Base-by-base conservation (phyloP, 2,797 vertebrate genomes). In the Enteromius trimaculatus region DNA sequence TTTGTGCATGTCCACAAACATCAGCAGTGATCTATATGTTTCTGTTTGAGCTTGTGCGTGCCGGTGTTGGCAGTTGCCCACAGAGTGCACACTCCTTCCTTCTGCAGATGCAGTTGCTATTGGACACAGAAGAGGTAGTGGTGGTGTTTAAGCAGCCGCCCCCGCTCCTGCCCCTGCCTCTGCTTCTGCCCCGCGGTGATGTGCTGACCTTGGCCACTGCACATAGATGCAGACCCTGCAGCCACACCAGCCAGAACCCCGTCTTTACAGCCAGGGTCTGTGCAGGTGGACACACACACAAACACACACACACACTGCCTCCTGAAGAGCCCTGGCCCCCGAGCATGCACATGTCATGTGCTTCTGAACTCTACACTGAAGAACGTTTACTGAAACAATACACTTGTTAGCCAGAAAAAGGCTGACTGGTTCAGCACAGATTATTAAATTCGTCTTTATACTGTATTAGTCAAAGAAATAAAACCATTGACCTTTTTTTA, bases 201-300 rank as follows among this genome's bases (percentile, higher is more conserved):
- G 93, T 89, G 82, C 93, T 94, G 95, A 95, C 95, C 95, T 96
- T 95, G 92, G 93, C 90, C 88, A 75, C 89, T 68, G 92, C 91
- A 93, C 92, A 92, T 93, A 86, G 83, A 84, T 75, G 85, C 92
- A 92, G 93, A 92, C 91, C 92, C 93, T 92, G 90, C 90, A 90
- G 93, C 92, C 92, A 88, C 84, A 89, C 85, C 90, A 92, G 91
- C 89, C 91, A 89, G 84, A 92, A 91, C 90, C 90, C 93, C 93
- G 90, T 92, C 91, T 92, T 89, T 92, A 81, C 76, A 84, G 92
- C 60, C 80, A 75, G 60, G 42, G 71, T 55, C 64, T 60, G 51
- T 83, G 74, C 94, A 95, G 94, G 94, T 95, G 94, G 78, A 85
- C 55, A 66, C 77, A 81, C 81, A 87, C 42, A 80, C 55, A 81